A percentile compares a stretch with the other conserved stretches of the same genome.
These are phyloP conservation scores for Menura novaehollandiae DNA, from an alignment of 2,113 vertebrate genomes.

Conservation along the genomic window DNA sequence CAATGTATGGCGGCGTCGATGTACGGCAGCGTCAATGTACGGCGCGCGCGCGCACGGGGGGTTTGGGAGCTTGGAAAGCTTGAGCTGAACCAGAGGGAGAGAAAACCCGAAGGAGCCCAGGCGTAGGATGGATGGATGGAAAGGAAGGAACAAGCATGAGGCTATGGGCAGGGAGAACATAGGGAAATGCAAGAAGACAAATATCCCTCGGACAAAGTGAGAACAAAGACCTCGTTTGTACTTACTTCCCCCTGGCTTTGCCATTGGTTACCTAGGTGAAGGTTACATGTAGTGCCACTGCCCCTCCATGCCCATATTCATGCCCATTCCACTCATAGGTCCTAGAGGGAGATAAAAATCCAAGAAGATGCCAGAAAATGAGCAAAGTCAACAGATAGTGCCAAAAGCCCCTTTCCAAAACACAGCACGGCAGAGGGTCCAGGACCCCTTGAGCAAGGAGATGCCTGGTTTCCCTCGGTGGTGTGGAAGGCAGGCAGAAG, in stretches of 20 bases:
- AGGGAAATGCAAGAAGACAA: slow-evolving; percentile 73
- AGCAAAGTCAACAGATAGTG: slow-evolving; percentile 85
- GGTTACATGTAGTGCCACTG: slow-evolving; percentile 99
- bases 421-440: slow-evolving; percentile 49
- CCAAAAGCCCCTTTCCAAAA: slow-evolving; percentile 78
- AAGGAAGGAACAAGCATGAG: slow-evolving; percentile 81
- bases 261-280: slow-evolving; percentile 90
- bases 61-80: slow-evolving; percentile 70
- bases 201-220: slow-evolving; percentile 74
- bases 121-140: slow-evolving; percentile 59
- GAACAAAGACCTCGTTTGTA: slow-evolving; percentile 82
- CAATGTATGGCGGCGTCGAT: slow-evolving; percentile 69
- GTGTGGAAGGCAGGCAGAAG: slow-evolving; percentile 64
- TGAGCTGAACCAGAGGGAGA: slow-evolving; percentile 62
- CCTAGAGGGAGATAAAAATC: slow-evolving; percentile 90
- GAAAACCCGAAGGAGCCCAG: slow-evolving; percentile 62
- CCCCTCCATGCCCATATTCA: slow-evolving; percentile 99
- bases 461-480: slow-evolving; percentile 50
- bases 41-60: slow-evolving; percentile 18
- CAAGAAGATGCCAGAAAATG: slow-evolving; percentile 82
- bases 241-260: slow-evolving; percentile 99
- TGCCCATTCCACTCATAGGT: slow-evolving; percentile 99
- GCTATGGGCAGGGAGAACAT: slow-evolving; percentile 80
- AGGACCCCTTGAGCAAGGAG: slow-evolving; percentile 44
- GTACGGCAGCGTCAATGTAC: slow-evolving; percentile 67